These are phyloP conservation scores for Exephanes ischioxanthus DNA, from an alignment of 2,888 invertebrate genomes.

Conservation along the genomic window DNA sequence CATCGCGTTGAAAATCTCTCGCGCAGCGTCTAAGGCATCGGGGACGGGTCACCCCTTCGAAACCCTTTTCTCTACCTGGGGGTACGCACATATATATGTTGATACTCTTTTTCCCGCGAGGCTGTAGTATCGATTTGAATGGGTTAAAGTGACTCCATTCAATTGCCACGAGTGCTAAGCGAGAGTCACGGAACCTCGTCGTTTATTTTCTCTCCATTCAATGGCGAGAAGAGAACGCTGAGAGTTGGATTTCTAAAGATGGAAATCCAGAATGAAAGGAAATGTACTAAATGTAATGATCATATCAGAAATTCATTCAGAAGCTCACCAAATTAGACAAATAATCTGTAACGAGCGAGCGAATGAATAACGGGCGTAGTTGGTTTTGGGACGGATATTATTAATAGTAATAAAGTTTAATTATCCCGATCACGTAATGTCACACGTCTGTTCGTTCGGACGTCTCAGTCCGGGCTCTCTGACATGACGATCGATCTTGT, in stretches of 20 bases:
- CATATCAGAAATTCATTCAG: no score
- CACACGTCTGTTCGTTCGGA: no score
- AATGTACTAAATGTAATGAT: no score
- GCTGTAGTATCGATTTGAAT: conserved; percentile 21
- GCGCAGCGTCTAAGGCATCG: conserved; percentile 22
- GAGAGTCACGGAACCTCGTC: background rate
- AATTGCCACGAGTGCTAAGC: background rate
- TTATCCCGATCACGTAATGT: no score
- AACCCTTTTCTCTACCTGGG: conserved; percentile 13
- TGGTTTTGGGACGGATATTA: no score
- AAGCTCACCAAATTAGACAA: background rate
- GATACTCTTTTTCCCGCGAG: conserved; percentile 6
- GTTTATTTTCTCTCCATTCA: conserved; percentile 2
- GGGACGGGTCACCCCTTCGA: conserved; percentile 6
- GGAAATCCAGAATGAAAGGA: background rate
- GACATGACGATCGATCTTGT: no score
- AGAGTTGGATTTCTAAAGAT: background rate
- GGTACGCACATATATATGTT: background rate
- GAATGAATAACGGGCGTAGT: no score
- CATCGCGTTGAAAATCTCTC: conserved; percentile 60
- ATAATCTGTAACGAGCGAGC: no score
- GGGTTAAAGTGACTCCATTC: conserved; percentile 18
- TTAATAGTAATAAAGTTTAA: no score
- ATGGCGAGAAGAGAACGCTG: background rate
- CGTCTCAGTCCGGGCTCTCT: no score